Percentiles rank a stretch among this genome's conserved stretches.
Conservation (phyloP, 2,888 invertebrate genomes). For the Volucella zonaria region DNA sequence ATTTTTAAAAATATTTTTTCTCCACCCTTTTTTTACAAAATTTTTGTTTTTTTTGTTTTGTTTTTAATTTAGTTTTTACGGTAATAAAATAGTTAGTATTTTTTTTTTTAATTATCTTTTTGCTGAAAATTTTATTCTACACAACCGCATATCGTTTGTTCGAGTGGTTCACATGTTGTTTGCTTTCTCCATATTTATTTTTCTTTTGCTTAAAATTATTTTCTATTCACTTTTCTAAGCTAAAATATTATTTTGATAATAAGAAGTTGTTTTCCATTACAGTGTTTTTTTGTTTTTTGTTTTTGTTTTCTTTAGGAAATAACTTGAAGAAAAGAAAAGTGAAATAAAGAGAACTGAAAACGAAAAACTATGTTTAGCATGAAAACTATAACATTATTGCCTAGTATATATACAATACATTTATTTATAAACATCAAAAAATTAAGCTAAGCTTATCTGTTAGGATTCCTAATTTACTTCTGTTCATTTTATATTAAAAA, state of each 20-base stretch:
- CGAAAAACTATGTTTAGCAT: slow-evolving; percentile 58
- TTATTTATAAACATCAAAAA: slow-evolving; percentile 68
- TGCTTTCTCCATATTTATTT: slow-evolving; percentile 27
- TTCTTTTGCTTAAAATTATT: slow-evolving; percentile 30
- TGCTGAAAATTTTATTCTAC: slow-evolving; percentile 69
- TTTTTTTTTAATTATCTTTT: slow-evolving; percentile 34
- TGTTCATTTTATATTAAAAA: slow-evolving; percentile 39
- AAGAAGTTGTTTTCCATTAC: slow-evolving; percentile 58
- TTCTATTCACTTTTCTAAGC: slow-evolving; percentile 41
- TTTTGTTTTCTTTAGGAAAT: slow-evolving; percentile 64
- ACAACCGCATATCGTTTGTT: slow-evolving; percentile 74
- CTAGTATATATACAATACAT: slow-evolving; percentile 70
- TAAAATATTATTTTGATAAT: slow-evolving; percentile 74
- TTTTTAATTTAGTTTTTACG: slow-evolving; percentile 18
- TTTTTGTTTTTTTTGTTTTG: not conserved
- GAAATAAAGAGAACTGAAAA: slow-evolving; percentile 27
- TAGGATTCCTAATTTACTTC: slow-evolving; percentile 70
- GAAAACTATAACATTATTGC: slow-evolving; percentile 64
- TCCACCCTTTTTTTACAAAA: slow-evolving; percentile 29
- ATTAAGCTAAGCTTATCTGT: slow-evolving; percentile 73
- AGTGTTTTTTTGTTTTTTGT: slow-evolving; percentile 75
- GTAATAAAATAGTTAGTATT: slow-evolving; percentile 66
- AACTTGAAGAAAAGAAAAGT: slow-evolving; percentile 15
- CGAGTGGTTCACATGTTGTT: slow-evolving; percentile 60
- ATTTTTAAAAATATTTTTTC: slow-evolving; percentile 63